Base-by-base conservation (phyloP, 1,140 invertebrate species). In the Leucophenga varia region DNA sequence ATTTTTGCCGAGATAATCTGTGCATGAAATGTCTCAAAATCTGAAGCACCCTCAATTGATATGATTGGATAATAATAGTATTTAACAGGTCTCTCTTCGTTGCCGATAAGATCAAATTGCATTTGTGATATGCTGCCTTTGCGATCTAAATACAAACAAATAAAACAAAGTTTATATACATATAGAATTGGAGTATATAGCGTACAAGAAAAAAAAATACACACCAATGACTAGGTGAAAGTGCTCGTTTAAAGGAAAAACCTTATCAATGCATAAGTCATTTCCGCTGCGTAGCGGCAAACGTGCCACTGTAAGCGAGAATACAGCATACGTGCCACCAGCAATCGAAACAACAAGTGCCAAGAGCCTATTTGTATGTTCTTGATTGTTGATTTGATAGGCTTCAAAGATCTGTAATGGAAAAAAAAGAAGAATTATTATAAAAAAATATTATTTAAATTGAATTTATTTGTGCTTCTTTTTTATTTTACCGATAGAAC, bases 171-270 rank as follows among this genome's bases (percentile, higher is more conserved):
- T 14, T 36, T 30, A 49, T 20, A 22, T 7, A 17, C 1, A 42
- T n/a, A 34, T 32, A 45, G n/a, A 2, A 8, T 20, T n/a, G 12
- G 12, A 7, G 25, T 7, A 30, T 7, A 30, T 8, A 30, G 12
- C 25, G 12, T 8, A 30, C 7, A 30, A 30, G 7, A 30, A 30
- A 30, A 30, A 30, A 30, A 32, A 25, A 34, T 16, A 28, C 52
- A 55, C 76, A 85, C 83, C 81, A 63, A 84, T 81, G 63, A 82
- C 80, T 76, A 83, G 84, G 54, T 80, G 79, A 67, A 89, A 88
- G 49, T 81, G 80, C 44, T 80, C 77, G 74, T 86, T 82, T 28
- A 89, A 81, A 10, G 86, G 84, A 61, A 88, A 79, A 28, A 86
- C 78, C 61, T 79, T 80, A 69, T 87, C 84, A 52, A 87, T 79